Evolutionary conservation across 2,888 invertebrate genomes (phyloP), one percentile per base, ranked within the genome.

Genomic region (Dioctria linearis): DNA sequence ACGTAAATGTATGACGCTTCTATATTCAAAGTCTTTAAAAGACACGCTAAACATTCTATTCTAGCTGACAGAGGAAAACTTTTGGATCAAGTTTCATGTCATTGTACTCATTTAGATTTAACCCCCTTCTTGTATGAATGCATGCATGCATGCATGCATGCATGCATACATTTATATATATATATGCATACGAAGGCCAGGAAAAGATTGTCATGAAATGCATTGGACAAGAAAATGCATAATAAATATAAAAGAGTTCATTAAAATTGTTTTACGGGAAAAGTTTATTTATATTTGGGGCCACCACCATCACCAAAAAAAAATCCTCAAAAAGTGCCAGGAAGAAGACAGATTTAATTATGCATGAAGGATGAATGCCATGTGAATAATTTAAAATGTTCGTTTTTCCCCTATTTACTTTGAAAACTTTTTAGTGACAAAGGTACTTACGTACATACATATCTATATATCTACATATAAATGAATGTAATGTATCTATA

Each of bases 101-200:
- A 69, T 69, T 69, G 69, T 69, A 49, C 69, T 69, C 69, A 69
- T 69, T 69, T 69, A 69, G 51, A 69, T 51, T 25, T 54, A 51
- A 11, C 11, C 49, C 25, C 39, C 51, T 69, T 65, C 65, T 40
- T 39, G 54, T 54, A 25, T 25, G 25, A 25, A 25, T 25, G 25
- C 25, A 25, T 25, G 25, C 25, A 25, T 25, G 25, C 25, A 25
- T 25, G 25, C 25, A 25, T 25, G 25, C 25, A 25, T 25, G 2
- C 25, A n/a, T n/a, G n/a, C n/a, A n/a, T n/a, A n/a, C n/a, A n/a
- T n/a, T 25, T 25, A 25, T 25, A 1, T 25, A 25, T 25, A 25
- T 25, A 25, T 25, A 25, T n/a, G n/a, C n/a, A 54, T 37, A 25
- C 51, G 69, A 69, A 69, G 69, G 51, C 51, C 69, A 11, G 49